Base-by-base conservation (phyloP, 2,113 vertebrate species). In the Pleuronectes platessa region DNA sequence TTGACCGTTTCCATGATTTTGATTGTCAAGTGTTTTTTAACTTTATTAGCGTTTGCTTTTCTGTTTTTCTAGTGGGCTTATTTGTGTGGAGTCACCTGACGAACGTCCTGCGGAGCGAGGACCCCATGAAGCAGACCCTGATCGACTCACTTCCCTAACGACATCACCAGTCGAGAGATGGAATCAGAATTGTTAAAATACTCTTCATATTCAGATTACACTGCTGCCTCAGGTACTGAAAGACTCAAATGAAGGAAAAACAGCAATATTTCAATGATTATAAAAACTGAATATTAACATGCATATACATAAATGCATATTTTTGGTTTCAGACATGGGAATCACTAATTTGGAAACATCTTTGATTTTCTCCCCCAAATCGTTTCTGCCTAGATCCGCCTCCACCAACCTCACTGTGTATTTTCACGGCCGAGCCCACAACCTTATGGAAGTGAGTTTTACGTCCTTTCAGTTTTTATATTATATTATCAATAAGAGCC, bases 81-180 rank as follows among this genome's bases (percentile, higher is more conserved):
- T 97, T 94, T 78, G 96, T 98, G 58, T 96, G 96, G 96, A 96
- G 95, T 84, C 96, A 97, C 72, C 91, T 97, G 18, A 93, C 95
- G 55, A 95, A 95, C 76, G 81, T 98, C 40, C 83, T 96, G 79
- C 94, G 95, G 85, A 96, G 94, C 0, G 93, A 95, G 7, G 96
- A 98, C 81, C 96, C 96, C 0, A 24, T 95, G 76, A 97, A 97
- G 87, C 90, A 88, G 71, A 35, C 89, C 15, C 85, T 97, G 35
- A 86, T 89, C 4, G 93, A 96, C 35, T 84, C 90, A 4, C 88
- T 97, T 71, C 96, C n/a, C 96, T 4, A 88, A 96, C 63, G 95
- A 97, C 75, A 95, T 97, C 14, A 86, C 97, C 78, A 94, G 93
- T 87, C 95, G 81, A 87, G 93, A 96, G 70, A 97, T 97, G 92